Percentiles rank a stretch among this genome's conserved stretches.
Conservation (phyloP, 2,888 invertebrate genomes). For the Andrena minutula region DNA sequence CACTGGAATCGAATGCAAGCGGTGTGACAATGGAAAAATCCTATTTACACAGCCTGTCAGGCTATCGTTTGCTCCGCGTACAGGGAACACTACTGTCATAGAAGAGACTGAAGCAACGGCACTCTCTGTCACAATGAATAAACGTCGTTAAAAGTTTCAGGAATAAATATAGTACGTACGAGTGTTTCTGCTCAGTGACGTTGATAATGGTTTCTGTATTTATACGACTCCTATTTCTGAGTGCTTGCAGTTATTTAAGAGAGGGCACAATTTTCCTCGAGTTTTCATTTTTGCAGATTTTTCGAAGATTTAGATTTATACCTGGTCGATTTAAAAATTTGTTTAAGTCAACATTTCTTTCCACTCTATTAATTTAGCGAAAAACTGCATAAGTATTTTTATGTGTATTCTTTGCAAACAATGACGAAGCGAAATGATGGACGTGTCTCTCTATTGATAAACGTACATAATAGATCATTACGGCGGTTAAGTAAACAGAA, state of each 20-base stretch:
- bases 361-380: too few relatives aligned
- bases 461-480: slow-evolving; percentile 45
- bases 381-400: neutral
- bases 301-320: too few relatives aligned
- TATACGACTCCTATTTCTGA: too few relatives aligned
- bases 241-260: too few relatives aligned
- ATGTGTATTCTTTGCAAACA: neutral
- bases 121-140: slow-evolving; percentile 8
- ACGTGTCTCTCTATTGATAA: slow-evolving; percentile 2
- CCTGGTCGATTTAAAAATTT: too few relatives aligned
- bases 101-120: slow-evolving; percentile 29
- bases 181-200: slow-evolving; percentile 1
- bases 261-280: too few relatives aligned
- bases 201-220: too few relatives aligned
- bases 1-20: slow-evolving; percentile 46
- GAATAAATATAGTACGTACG: neutral
- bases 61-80: slow-evolving; percentile 45
- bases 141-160: slow-evolving; percentile 38
- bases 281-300: too few relatives aligned
- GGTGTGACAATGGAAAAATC: slow-evolving; percentile 67
- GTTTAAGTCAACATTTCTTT: too few relatives aligned
- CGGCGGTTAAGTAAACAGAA: slow-evolving; percentile 32
- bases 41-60: slow-evolving; percentile 68
- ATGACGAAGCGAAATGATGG: slow-evolving; percentile 24
- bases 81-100: slow-evolving; percentile 20